Evolutionary conservation across 2,888 invertebrate species (phyloP), one percentile per base, ranked within the genome.

Genomic region (Sussaba pulchella): DNA sequence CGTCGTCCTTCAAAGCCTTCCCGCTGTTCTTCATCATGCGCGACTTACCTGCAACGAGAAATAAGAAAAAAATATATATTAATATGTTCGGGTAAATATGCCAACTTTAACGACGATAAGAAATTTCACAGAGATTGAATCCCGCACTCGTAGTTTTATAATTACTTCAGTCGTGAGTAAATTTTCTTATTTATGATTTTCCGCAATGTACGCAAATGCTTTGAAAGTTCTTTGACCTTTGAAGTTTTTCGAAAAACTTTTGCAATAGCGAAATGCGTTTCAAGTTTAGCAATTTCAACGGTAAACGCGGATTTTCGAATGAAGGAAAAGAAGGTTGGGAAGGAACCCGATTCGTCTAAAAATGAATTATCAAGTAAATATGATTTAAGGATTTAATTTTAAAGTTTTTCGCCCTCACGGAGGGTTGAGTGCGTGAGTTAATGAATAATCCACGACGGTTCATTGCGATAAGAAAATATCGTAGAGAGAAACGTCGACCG

Each of bases 41-140:
- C 14, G 19, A 41, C 75, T 64, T 64, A 79, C 79, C 79, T 79
- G 70, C 0, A 79, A 79, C 70, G 57, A 43, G 14, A 63, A 43
- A 43, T n/a, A 63, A 63, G 45, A 67, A 17, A 45, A 74, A 5
- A 12, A 47, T 31, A 21, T 21, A 9, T 10, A 19, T 63, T 39
- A 36, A 31, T 41, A 21, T n/a, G n/a, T n/a, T n/a, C n/a, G n/a
- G n/a, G n/a, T n/a, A 66, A 57, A 63, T 43, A 12, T 43, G 10
- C n/a, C 41, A 26, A 57, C 12, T 31, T 14, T 19, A 2, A 31
- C 0, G 4, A 24, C 9, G 31, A 26, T 54, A 54, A 24, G 4
- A 1, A 6, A 14, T 31, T 8, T 14, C 17, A 24, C 31, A 12
- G 12, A 26, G 14, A 1, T 14, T 9, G 14, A 57, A 17, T 31